These are phyloP conservation scores for Noctua janthe DNA, from an alignment of 2,888 invertebrate genomes.

Conservation along the genomic window DNA sequence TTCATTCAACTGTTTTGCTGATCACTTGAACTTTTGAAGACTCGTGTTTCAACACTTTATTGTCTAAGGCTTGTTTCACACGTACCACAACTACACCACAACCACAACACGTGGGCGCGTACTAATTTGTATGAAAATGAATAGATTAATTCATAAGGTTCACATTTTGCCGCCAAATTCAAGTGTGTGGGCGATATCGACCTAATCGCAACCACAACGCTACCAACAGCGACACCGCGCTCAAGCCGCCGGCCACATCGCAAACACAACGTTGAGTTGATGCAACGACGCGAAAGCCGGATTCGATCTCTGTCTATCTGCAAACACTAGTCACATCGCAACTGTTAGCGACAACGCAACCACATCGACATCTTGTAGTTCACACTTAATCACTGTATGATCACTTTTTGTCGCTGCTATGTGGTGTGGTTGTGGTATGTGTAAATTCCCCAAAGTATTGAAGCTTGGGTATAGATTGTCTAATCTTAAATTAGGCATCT, in stretches of 20 bases:
- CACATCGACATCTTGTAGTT: background rate
- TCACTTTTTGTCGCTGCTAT: background rate
- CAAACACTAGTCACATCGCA: too few relatives aligned
- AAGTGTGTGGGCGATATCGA: background rate
- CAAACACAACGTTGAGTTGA: too few relatives aligned
- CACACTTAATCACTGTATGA: background rate
- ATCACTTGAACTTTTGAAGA: slow-evolving; percentile 27
- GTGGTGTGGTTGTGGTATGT: background rate
- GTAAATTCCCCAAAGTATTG: background rate
- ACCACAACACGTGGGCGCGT: background rate
- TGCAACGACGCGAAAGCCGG: too few relatives aligned
- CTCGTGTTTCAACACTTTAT: slow-evolving; percentile 20
- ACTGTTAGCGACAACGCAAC: background rate
- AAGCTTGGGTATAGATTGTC: slow-evolving; percentile 2
- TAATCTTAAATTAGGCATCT: slow-evolving; percentile 1
- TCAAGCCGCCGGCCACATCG: too few relatives aligned
- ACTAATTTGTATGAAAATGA: background rate
- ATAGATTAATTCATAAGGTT: background rate
- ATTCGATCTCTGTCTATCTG: too few relatives aligned
- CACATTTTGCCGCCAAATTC: background rate
- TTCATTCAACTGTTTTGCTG: slow-evolving; percentile 28
- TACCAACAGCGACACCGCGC: too few relatives aligned
- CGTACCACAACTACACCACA: background rate
- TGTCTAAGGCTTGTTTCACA: slow-evolving; percentile 12
- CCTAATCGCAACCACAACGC: background rate